Percentiles rank a stretch among this genome's conserved stretches.
Conservation (phyloP, 2,113 vertebrate species). For the Ammodytes dubius region DNA sequence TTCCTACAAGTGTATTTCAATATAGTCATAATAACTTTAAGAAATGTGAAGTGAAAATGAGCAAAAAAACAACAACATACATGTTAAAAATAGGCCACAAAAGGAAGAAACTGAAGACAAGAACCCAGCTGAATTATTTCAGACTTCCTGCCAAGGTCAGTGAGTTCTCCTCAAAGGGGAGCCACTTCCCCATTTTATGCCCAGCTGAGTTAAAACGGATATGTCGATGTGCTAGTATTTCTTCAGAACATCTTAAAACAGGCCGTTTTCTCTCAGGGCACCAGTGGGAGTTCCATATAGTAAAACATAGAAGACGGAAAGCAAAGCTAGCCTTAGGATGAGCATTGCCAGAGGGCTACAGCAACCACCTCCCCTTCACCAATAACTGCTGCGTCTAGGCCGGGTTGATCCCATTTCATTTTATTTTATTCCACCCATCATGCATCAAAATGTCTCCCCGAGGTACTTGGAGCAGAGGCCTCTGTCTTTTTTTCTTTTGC, state of each 20-base stretch:
- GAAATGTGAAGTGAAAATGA: constrained; percentile 36
- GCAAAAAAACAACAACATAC: constrained; percentile 15
- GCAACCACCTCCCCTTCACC: constrained; percentile 66
- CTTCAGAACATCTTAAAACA: constrained; percentile 79
- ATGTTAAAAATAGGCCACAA: constrained; percentile 60
- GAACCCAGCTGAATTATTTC: constrained; percentile 51
- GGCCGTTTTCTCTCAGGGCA: constrained; percentile 74
- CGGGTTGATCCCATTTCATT: constrained; percentile 75
- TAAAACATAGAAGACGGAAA: constrained; percentile 68
- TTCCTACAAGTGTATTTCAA: constrained; percentile 25
- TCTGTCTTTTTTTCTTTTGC: constrained; percentile 74
- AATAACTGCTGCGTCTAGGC: constrained; percentile 64
- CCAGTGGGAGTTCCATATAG: constrained; percentile 75
- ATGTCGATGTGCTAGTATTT: constrained; percentile 69
- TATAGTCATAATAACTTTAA: constrained; percentile 26
- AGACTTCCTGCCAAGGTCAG: constrained; percentile 78
- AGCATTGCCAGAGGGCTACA: constrained; percentile 73
- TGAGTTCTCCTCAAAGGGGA: constrained; percentile 69
- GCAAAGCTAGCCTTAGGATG: constrained; percentile 74
- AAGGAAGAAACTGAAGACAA: constrained; percentile 53
- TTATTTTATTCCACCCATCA: constrained; percentile 80
- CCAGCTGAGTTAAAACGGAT: constrained; percentile 76
- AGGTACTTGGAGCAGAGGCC: constrained; percentile 75
- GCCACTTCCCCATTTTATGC: constrained; percentile 73
- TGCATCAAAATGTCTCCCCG: constrained; percentile 82